phyloP scores from a whole-genome alignment of 2,888 invertebrate genomes.

The Xylocampa areola region DNA sequence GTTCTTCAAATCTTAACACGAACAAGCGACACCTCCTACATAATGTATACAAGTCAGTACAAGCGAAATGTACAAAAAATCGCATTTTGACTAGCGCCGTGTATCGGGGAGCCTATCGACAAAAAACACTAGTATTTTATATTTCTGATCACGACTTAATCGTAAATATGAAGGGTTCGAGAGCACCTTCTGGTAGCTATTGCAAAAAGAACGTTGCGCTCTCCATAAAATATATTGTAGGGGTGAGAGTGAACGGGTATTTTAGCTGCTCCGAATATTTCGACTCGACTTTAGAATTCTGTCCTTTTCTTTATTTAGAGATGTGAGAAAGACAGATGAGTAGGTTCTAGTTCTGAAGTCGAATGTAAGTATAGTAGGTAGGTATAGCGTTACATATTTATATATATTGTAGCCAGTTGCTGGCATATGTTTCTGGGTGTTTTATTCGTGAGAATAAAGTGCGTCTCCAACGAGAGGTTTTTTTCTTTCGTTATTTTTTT shows the following conservation, averaged over 20 bases:
- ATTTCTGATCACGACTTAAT: slow-evolving; percentile 89
- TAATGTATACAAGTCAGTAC: slow-evolving; percentile 51
- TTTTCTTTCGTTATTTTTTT: slow-evolving; percentile 58
- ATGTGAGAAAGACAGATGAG: slow-evolving; percentile 43
- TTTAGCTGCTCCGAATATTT: slow-evolving; percentile 36
- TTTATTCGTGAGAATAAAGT: slow-evolving; percentile 83
- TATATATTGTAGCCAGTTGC: slow-evolving; percentile 79
- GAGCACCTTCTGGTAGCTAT: slow-evolving; percentile 88
- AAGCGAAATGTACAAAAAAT: slow-evolving; percentile 56
- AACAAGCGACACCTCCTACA: slow-evolving; percentile 46
- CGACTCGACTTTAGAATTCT: slow-evolving; percentile 42
- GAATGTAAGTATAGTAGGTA: slow-evolving; percentile 30
- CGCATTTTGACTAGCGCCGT: slow-evolving; percentile 58
- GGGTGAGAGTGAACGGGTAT: slow-evolving; percentile 55
- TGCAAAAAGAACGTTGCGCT: slow-evolving; percentile 87
- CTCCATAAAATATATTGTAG: slow-evolving; percentile 88
- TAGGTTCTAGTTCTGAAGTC: slow-evolving; percentile 1
- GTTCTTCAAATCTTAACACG: slow-evolving; percentile 43
- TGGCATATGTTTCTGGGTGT: slow-evolving; percentile 84
- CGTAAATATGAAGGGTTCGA: slow-evolving; percentile 89
- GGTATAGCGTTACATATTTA: slow-evolving; percentile 76
- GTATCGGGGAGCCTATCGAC: slow-evolving; percentile 81
- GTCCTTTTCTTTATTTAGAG: slow-evolving; percentile 44
- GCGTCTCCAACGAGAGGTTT: slow-evolving; percentile 66
- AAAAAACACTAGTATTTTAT: slow-evolving; percentile 85